These are phyloP conservation scores for Saccopteryx bilineata DNA, from an alignment of 2,113 vertebrate species.

Conservation along the genomic window DNA sequence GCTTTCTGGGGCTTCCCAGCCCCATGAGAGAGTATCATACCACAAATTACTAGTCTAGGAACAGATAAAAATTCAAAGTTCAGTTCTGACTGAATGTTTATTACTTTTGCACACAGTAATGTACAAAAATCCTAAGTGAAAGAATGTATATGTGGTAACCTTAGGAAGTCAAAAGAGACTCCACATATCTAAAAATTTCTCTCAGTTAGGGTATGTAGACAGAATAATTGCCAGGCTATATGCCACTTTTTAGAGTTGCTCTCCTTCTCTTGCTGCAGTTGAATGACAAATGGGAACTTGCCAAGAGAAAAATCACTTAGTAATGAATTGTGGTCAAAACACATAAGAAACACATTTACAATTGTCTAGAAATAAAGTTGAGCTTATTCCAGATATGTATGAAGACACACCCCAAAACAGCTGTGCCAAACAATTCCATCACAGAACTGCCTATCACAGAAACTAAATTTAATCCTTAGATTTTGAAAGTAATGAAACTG, in stretches of 20 bases:
- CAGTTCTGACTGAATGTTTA: background rate
- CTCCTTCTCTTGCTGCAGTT: constrained; percentile 81
- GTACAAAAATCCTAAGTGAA: background rate
- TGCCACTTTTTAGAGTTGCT: constrained; percentile 75
- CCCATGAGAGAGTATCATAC: background rate
- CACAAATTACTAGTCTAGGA: background rate
- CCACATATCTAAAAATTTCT: constrained; percentile 73
- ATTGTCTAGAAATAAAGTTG: constrained; percentile 81
- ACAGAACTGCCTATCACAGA: constrained; percentile 27
- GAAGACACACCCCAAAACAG: constrained; percentile 57
- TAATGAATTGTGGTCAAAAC: constrained; percentile 81
- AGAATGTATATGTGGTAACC: background rate
- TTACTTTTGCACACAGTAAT: background rate
- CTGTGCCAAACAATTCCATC: constrained; percentile 35
- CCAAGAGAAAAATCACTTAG: constrained; percentile 77
- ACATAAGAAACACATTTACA: constrained; percentile 74
- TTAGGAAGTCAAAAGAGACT: constrained; percentile 77
- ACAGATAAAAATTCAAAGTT: background rate
- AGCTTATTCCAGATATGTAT: constrained; percentile 71
- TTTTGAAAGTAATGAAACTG: background rate
- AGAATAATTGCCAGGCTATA: constrained; percentile 81
- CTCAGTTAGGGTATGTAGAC: constrained; percentile 80
- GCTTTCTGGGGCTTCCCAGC: background rate
- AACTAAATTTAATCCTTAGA: background rate
- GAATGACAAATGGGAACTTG: constrained; percentile 84